phyloP scores from a whole-genome alignment of 2,888 invertebrate species.

The Glyphotaelius pellucidus region DNA sequence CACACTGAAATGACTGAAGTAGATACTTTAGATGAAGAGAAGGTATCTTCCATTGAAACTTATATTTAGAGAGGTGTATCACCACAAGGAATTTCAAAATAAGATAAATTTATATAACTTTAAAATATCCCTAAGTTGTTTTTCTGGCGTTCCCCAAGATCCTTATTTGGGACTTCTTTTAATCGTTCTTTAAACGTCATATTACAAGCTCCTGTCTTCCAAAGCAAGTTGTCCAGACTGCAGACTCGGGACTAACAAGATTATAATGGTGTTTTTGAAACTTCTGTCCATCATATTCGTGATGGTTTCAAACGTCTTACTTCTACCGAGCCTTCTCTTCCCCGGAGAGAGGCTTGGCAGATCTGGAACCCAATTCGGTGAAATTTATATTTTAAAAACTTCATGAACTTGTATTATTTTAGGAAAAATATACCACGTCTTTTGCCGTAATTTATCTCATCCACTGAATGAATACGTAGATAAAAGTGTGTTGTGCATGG shows the following conservation, averaged over 20 bases:
- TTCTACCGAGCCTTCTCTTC: background rate
- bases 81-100: no score
- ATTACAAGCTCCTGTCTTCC: conserved; percentile 2
- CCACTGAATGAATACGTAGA: no score
- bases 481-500: no score
- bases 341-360: background rate
- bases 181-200: background rate
- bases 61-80: no score
- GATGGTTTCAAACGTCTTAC: background rate
- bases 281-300: background rate
- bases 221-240: background rate
- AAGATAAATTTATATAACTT: no score
- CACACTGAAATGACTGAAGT: no score
- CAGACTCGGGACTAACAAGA: background rate
- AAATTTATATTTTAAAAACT: background rate
- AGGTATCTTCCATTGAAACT: no score
- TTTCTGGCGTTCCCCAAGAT: background rate
- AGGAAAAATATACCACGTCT: no score
- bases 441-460: no score
- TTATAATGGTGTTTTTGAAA: background rate
- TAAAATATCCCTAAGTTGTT: background rate
- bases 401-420: background rate
- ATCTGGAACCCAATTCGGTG: background rate
- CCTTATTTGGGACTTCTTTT: background rate
- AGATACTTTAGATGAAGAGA: no score